These are phyloP conservation scores for Heliconius cydno DNA, from an alignment of 2,888 invertebrate species.

Conservation along the genomic window DNA sequence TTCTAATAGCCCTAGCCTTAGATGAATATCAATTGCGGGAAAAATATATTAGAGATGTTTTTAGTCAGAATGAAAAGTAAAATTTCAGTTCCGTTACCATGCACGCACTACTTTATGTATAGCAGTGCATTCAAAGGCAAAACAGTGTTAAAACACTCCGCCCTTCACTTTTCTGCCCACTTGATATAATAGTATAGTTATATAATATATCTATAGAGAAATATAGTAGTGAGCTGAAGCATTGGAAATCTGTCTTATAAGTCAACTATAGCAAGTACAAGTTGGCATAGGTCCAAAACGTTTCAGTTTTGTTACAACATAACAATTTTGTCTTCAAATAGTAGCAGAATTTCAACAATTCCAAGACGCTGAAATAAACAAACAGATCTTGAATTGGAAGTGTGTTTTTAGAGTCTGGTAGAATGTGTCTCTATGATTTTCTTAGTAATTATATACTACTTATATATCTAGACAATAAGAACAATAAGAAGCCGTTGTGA, in stretches of 20 bases:
- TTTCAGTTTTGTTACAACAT: slow-evolving; percentile 32
- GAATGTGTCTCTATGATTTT: background rate
- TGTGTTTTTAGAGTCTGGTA: background rate
- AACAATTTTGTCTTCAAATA: slow-evolving; percentile 30
- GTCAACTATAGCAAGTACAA: slow-evolving; percentile 28
- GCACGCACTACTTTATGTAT: no score
- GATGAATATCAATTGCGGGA: no score
- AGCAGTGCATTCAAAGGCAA: no score
- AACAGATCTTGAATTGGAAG: slow-evolving; percentile 6
- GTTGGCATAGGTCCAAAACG: slow-evolving; percentile 27
- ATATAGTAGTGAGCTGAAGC: slow-evolving; percentile 14
- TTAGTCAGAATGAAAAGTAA: no score
- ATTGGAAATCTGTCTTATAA: slow-evolving; percentile 28
- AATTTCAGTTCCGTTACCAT: no score
- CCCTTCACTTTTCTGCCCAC: no score
- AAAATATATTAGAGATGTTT: no score
- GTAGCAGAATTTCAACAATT: slow-evolving; percentile 20
- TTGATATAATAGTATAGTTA: background rate
- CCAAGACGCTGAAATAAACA: slow-evolving; percentile 15
- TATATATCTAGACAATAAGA: no score
- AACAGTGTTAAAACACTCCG: no score
- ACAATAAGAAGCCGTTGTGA: no score
- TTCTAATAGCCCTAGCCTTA: no score
- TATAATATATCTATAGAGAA: slow-evolving; percentile 3
- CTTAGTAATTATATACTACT: background rate